Base-by-base conservation (phyloP, 2,888 invertebrate species). In the Cephus runcator region DNA sequence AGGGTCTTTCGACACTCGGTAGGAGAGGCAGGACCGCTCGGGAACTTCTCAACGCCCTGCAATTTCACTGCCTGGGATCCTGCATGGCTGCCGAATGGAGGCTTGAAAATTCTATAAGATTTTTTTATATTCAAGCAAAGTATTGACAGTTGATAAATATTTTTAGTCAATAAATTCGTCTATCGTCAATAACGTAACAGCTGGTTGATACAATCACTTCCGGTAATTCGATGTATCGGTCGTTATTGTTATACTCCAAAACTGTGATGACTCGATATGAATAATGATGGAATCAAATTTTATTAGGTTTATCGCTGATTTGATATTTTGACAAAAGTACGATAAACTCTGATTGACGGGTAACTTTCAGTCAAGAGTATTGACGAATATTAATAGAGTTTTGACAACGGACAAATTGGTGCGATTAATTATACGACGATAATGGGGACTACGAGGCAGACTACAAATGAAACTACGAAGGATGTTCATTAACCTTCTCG, bases 11-110 rank as follows among this genome's bases (percentile, higher is more conserved):
- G 81, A 84, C 82, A 81, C 85, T 82, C 82, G 83, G 71, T 80
- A 56, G 73, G 73, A 76, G 82, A 84, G 87, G 86, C 81, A 84
- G 86, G 86, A 81, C 85, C 85, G 80, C 82, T 82, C 76, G 73
- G 81, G 9, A 56, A 56, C 83, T 86, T 87, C 84, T 86, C 83
- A 85, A 86, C 86, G 86, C 86, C 87, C 88, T 85, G 86, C 86
- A 85, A 86, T 84, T 85, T 84, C 83, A 79, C 81, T 77, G 75
- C 68, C 80, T 69, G 75, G 40, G 76, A 78, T 79, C 73, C 79
- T 82, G 81, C 75, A 86, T 83, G 83, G 84, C 82, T 77, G 82
- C 81, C 81, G 80, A 69, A 33, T n/a, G 36, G 30, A 33, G 33
- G 30, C 36, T 23, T 34, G 31, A 56, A 56, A 56, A 56, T 56